Evolutionary conservation across 2,113 vertebrate species (phyloP), one percentile per base, ranked within the genome.

Genomic region (Ovis canadensis): DNA sequence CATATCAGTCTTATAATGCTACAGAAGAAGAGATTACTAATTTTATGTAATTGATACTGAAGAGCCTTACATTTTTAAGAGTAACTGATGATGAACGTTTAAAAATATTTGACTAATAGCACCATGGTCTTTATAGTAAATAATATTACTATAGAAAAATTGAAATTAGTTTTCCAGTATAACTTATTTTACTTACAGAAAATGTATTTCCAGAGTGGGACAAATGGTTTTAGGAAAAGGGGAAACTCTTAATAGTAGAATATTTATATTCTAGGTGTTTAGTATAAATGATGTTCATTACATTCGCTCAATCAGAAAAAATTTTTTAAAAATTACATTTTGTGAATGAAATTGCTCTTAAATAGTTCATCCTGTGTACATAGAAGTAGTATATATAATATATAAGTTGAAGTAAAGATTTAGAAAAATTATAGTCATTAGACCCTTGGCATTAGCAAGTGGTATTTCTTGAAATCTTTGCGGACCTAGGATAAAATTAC

Each of bases 291-390:
- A 95, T 94, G 17, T 11, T 93, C 27, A 90, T 93, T 88, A 92
- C 7, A 36, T 57, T 67, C 17, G 14, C 11, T 90, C 5, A 80
- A 5, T 91, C 43, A 92, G 57, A 77, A 94, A 85, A 91, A 77
- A 31, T 54, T 83, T 83, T 62, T 96, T 97, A 94, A 85, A 96
- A 82, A 95, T 97, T 96, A 59, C 17, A 93, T 87, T 48, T 4
- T 80, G 1, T 96, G 59, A 81, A 64, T 74, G 31, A 81, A n/a
- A 67, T 80, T 97, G 52, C 48, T 85, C 94, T 74, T 88, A 94
- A 91, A 82, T 96, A 7, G 3, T 31, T 88, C 21, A 78, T 92
- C 3, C 33, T 93, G 36, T 36, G 36, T 36, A 54, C 3, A 7
- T 74, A 36, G 55, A 80, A 91, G 27, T 86, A 78, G 11, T 57